Conservation (phyloP, 1,140 invertebrate genomes). For the Saccostrea echinata region DNA sequence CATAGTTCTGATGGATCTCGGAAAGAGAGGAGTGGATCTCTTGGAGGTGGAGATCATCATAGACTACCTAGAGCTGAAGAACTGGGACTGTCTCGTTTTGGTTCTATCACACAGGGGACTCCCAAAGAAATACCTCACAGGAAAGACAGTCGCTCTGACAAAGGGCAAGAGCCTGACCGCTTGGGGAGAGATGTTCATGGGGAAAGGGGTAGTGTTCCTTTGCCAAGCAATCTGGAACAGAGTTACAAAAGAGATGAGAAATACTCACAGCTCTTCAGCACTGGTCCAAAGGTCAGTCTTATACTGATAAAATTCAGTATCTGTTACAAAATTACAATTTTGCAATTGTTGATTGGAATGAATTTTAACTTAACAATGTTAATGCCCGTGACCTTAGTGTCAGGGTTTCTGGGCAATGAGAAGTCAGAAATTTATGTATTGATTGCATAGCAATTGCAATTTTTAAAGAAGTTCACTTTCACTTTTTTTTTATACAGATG, state of each 20-base stretch:
- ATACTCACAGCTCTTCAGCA: constrained; percentile 21
- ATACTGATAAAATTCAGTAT: background rate
- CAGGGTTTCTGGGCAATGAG: no score
- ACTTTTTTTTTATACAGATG: background rate
- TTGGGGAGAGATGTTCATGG: background rate
- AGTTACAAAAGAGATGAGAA: constrained; percentile 36
- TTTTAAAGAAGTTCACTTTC: no score
- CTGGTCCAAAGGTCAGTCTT: constrained; percentile 41
- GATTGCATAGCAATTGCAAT: no score
- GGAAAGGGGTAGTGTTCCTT: background rate
- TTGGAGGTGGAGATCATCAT: constrained; percentile 32
- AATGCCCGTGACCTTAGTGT: no score
- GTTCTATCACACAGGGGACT: constrained; percentile 73
- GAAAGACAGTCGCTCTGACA: constrained; percentile 43
- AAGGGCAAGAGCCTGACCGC: constrained; percentile 32
- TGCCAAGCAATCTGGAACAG: constrained; percentile 30
- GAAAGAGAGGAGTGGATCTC: constrained; percentile 40
- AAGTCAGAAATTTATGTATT: no score
- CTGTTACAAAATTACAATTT: no score
- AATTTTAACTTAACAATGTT: no score
- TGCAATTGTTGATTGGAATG: no score
- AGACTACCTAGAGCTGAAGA: constrained; percentile 41
- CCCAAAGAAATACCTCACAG: constrained; percentile 60
- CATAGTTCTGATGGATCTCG: constrained; percentile 44
- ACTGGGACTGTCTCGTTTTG: constrained; percentile 55